Evolutionary conservation across 92 coral and sea anemone genomes (phyloP).

Genomic region (Parazoanthus swiftii): DNA sequence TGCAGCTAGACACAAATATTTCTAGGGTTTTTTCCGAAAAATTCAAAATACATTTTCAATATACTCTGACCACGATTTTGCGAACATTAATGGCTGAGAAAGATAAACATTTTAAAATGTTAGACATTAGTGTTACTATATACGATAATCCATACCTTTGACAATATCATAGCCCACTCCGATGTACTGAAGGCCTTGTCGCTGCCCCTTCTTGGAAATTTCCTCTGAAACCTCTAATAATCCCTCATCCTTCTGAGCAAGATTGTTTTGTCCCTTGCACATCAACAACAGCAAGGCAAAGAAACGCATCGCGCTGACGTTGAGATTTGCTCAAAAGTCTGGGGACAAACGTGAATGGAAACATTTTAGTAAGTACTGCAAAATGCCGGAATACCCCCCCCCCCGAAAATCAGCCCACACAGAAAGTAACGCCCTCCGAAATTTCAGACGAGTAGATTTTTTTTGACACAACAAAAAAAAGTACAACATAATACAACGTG

Average conservation of each 20-base stretch:
- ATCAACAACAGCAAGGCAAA: not conserved
- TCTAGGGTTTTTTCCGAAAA: no score
- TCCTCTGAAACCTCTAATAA: not conserved
- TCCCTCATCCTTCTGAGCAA: not conserved
- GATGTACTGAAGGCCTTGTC: conserved; percentile 27
- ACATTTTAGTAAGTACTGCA: not conserved
- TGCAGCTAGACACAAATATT: no score
- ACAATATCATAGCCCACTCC: conserved; percentile 34
- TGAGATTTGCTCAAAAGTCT: not conserved
- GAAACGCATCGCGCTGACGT: not conserved
- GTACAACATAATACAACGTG: not conserved
- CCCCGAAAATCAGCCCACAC: not conserved
- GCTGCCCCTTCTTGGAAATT: conserved; percentile 6
- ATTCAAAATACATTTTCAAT: no score
- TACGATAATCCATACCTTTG: conserved; percentile 5
- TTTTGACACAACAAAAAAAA: no score
- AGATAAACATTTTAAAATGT: no score
- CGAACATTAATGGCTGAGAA: no score
- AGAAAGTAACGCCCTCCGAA: no score
- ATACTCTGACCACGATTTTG: no score
- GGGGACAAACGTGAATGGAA: not conserved
- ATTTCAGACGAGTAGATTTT: no score
- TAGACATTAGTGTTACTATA: no score
- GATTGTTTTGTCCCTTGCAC: not conserved
- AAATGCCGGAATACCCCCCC: not conserved